Conservation (phyloP, 2,113 vertebrate genomes). For the Esox niger region DNA sequence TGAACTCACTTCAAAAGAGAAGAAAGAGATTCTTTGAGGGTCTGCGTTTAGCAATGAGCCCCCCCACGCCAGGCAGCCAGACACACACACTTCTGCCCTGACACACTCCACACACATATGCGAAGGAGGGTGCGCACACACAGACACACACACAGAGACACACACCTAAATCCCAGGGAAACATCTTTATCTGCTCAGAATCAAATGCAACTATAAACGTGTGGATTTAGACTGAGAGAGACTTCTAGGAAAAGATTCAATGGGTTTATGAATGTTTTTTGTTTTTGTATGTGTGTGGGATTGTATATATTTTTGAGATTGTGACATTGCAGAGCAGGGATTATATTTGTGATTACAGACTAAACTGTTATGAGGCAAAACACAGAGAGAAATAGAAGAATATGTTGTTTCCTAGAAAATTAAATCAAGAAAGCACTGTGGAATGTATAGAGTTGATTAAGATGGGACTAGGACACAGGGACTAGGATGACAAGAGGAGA, state of each 20-base stretch:
- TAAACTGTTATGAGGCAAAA: conserved; percentile 47
- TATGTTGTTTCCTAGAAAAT: not conserved
- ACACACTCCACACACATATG: conserved; percentile 23
- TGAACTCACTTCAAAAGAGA: conserved; percentile 79
- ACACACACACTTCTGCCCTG: no score
- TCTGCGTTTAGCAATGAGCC: conserved; percentile 68
- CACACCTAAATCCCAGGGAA: conserved; percentile 17
- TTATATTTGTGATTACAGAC: conserved; percentile 56
- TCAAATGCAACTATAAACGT: conserved; percentile 39
- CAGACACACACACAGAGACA: conserved; percentile 4
- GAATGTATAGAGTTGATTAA: not conserved
- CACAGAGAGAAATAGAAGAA: not conserved
- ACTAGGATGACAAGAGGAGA: not conserved
- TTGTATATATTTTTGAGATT: conserved; percentile 32
- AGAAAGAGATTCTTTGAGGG: conserved; percentile 74
- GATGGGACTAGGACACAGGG: not conserved
- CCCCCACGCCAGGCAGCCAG: no score
- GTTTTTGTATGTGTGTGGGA: not conserved
- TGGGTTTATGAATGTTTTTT: conserved; percentile 35
- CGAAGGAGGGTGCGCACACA: no score
- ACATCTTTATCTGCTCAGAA: conserved; percentile 18
- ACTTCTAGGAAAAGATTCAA: conserved; percentile 42
- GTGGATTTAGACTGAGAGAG: conserved; percentile 50
- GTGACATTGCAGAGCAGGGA: conserved; percentile 35
- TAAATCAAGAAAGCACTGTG: no score